These are phyloP conservation scores for Terebella lapidaria DNA, from an alignment of 2,888 invertebrate genomes.

Conservation along the genomic window DNA sequence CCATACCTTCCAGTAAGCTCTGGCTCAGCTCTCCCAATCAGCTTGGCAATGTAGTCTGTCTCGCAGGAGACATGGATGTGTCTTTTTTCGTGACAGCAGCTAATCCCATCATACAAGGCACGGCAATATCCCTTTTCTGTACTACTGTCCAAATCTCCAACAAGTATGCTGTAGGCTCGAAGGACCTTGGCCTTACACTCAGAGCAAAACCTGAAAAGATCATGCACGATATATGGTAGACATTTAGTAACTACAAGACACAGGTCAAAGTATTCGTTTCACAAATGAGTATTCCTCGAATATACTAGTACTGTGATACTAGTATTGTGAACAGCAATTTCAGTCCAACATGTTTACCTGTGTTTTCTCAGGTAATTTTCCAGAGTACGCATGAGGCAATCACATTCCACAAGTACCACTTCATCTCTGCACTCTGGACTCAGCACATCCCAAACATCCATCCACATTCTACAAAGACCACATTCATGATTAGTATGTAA, in stretches of 20 bases:
- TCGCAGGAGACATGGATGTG: constrained; percentile 84
- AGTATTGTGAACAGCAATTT: too few species aligned
- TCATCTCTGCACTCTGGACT: constrained; percentile 54
- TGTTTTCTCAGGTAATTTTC: constrained; percentile 88
- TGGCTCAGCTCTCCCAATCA: constrained; percentile 85
- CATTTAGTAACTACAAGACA: too few species aligned
- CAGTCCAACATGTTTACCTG: too few species aligned
- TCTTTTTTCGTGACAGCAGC: constrained; percentile 72
- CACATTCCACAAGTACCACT: constrained; percentile 80
- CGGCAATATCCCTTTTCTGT: constrained; percentile 87
- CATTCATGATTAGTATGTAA: too few species aligned
- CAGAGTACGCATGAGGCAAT: constrained; percentile 76
- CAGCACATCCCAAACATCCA: constrained; percentile 59
- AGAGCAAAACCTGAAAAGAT: constrained; percentile 67
- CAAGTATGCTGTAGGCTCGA: constrained; percentile 78
- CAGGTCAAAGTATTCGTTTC: too few species aligned
- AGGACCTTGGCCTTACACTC: constrained; percentile 89
- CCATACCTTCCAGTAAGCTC: constrained; percentile 79
- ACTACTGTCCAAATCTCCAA: constrained; percentile 66
- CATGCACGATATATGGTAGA: not conserved
- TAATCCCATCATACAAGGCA: constrained; percentile 76
- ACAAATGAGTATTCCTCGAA: too few species aligned
- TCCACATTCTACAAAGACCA: constrained; percentile 45
- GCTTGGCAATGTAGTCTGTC: constrained; percentile 80
- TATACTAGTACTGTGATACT: too few species aligned